Conservation (phyloP, 2,888 invertebrate species). For the Paralinhomoeus sp. region DNA sequence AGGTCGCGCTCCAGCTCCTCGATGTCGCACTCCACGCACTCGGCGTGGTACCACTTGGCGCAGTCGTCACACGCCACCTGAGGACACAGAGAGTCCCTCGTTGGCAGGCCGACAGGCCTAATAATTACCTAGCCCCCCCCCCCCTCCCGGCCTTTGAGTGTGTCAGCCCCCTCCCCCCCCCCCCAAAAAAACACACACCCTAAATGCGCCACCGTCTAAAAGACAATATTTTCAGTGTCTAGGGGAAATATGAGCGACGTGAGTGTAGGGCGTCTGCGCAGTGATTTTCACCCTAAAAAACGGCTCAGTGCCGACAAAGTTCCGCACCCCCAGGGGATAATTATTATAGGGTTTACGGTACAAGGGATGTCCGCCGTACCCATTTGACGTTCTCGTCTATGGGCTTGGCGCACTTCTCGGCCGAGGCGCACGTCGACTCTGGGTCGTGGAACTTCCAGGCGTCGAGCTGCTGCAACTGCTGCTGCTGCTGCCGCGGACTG, state of each 20-base stretch:
- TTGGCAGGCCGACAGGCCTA: not conserved
- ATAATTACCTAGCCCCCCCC: no score
- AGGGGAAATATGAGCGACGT: no score
- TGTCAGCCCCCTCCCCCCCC: no score
- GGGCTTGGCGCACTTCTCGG: constrained; percentile 4
- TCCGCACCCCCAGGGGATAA: not conserved
- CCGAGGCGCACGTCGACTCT: constrained; percentile 2
- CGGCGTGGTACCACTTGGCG: constrained; percentile 26
- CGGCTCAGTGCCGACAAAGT: no score
- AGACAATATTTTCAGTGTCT: no score
- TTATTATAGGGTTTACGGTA: not conserved
- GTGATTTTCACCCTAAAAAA: no score
- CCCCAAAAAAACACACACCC: no score
- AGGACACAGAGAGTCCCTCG: not conserved
- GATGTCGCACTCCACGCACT: constrained; percentile 21
- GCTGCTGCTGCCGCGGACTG: not conserved
- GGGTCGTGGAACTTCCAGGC: constrained; percentile 4
- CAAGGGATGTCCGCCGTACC: constrained; percentile 5
- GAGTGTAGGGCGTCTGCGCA: no score
- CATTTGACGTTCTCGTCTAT: constrained; percentile 4
- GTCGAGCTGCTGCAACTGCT: not conserved
- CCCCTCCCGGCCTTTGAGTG: no score
- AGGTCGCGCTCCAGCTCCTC: constrained; percentile 14
- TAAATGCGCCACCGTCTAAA: no score
- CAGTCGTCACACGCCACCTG: constrained; percentile 27